A percentile compares a stretch with the other conserved stretches of the same genome.
These are phyloP conservation scores for Andrena cerasifolii DNA, from an alignment of 1,140 invertebrate species.

Conservation along the genomic window DNA sequence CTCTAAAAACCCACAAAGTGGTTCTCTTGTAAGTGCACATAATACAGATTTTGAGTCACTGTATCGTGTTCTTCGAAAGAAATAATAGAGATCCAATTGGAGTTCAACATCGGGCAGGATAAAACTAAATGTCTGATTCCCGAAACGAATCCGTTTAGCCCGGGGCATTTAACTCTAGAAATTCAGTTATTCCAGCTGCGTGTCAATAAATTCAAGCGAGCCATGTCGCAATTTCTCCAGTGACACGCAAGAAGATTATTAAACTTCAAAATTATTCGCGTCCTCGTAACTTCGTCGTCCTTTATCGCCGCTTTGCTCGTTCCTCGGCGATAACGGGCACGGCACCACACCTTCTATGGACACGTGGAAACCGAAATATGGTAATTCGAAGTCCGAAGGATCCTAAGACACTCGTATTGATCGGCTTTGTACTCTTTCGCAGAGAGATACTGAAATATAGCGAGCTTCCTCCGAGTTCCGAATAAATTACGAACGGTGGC, in stretches of 20 bases:
- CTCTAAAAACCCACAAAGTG: too few relatives aligned
- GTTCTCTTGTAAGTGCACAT: too few relatives aligned
- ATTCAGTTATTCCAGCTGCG: neutral
- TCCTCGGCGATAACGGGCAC: neutral
- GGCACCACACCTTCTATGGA: neutral
- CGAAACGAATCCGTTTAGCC: too few relatives aligned
- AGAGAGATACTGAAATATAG: neutral
- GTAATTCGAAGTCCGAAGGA: constrained; percentile 1
- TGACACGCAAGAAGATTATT: constrained; percentile 12
- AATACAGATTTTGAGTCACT: too few relatives aligned
- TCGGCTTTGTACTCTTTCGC: neutral
- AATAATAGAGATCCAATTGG: too few relatives aligned
- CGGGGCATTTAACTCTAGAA: too few relatives aligned
- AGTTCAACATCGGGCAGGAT: too few relatives aligned
- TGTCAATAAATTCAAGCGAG: constrained; percentile 10
- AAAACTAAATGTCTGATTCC: too few relatives aligned
- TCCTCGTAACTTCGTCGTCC: neutral
- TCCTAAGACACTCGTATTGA: neutral
- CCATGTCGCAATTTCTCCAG: neutral
- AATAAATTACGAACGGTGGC: neutral
- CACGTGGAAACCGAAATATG: neutral
- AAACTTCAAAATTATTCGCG: neutral
- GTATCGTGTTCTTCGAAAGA: too few relatives aligned
- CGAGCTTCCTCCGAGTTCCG: too few relatives aligned
- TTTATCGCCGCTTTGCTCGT: neutral